These are phyloP conservation scores for Stomatorhinus walkeri DNA, from an alignment of 2,797 vertebrate species.

Conservation along the genomic window DNA sequence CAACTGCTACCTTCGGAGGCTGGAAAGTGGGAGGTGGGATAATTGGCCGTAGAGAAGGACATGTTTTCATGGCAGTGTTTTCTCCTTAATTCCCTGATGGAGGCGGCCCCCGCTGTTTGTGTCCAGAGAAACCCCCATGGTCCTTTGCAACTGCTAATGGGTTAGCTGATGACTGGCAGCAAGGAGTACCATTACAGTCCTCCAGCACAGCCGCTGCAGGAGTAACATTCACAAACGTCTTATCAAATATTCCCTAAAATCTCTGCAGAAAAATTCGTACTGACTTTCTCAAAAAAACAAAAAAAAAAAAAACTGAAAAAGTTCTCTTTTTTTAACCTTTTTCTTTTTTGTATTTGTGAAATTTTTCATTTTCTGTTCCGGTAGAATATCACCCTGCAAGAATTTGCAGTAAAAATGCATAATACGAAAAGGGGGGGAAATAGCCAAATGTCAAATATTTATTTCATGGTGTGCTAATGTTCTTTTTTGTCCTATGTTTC, in stretches of 20 bases:
- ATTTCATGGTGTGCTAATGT: neutral
- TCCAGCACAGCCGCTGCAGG: neutral
- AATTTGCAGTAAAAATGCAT: neutral
- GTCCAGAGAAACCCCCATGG: neutral
- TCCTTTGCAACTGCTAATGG: neutral
- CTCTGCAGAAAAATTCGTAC: neutral
- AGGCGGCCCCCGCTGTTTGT: neutral
- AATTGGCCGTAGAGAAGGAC: slow-evolving; percentile 9
- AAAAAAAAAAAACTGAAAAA: neutral
- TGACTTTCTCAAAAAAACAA: neutral
- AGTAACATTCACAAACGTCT: neutral
- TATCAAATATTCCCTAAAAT: neutral
- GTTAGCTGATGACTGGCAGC: slow-evolving; percentile 1
- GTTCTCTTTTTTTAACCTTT: neutral
- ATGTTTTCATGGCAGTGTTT: slow-evolving; percentile 7
- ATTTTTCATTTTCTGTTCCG: neutral
- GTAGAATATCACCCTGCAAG: neutral
- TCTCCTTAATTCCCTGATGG: slow-evolving; percentile 8
- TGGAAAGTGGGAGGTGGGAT: slow-evolving; percentile 7
- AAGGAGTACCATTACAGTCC: neutral
- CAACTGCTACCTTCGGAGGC: neutral
- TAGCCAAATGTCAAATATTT: neutral
- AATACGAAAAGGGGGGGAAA: neutral
- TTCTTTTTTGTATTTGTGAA: neutral
- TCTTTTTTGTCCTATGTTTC: slow-evolving; percentile 1